These are phyloP conservation scores for sheep (Ovis aries) DNA, from an alignment of 2,113 vertebrate genomes.

Conservation along the genomic window ARS-UI_Ramb_v3.0 NC_056058.1:87971001-87971500, in stretches of 20 bases:
- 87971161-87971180: background rate
- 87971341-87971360: background rate
- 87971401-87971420: rapidly evolving
- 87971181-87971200: background rate
- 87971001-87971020: background rate
- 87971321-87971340: background rate
- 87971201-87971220: background rate
- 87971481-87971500: rapidly evolving
- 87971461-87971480: rapidly evolving
- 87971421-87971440: background rate
- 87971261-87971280: background rate
- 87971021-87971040: background rate
- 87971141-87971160: background rate
- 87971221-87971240: background rate
- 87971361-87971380: background rate
- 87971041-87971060: background rate
- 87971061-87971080: background rate
- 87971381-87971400: background rate
- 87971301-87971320: background rate
- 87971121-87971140: background rate
- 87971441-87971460: background rate
- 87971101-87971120: background rate
- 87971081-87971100: background rate
- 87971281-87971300: background rate
- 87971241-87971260: background rate